Evolutionary conservation across 2,888 invertebrate species (phyloP).

Genomic region (Diploptera punctata): DNA sequence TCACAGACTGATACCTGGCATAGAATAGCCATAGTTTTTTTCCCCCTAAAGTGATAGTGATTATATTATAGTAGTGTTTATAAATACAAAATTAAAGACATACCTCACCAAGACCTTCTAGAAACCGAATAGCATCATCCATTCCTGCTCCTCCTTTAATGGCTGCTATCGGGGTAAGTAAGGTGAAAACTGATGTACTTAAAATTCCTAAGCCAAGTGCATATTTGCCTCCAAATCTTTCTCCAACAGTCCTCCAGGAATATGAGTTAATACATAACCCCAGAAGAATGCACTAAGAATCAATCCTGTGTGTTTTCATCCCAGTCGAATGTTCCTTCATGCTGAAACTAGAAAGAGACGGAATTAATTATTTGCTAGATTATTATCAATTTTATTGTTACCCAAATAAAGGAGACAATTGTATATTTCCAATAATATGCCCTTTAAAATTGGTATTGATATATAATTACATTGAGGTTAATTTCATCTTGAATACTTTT

Average conservation of each 20-base stretch:
- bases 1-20: no score
- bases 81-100: no score
- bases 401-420: no score
- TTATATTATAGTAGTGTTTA: no score
- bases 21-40: no score
- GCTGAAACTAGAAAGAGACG: slow-evolving; percentile 36
- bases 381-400: no score
- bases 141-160: slow-evolving; percentile 67
- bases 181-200: slow-evolving; percentile 80
- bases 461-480: no score
- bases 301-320: slow-evolving; percentile 73
- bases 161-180: slow-evolving; percentile 77
- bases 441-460: no score
- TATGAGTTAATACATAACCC: slow-evolving; percentile 82
- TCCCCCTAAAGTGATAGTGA: no score
- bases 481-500: no score
- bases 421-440: no score
- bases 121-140: slow-evolving; percentile 73
- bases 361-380: no score
- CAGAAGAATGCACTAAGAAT: slow-evolving; percentile 85
- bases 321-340: slow-evolving; percentile 70
- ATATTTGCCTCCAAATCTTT: slow-evolving; percentile 85
- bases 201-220: slow-evolving; percentile 82
- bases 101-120: slow-evolving; percentile 86
- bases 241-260: slow-evolving; percentile 80